phyloP scores from a whole-genome alignment of 1,140 invertebrate genomes.

The Laupala kohalensis region DNA sequence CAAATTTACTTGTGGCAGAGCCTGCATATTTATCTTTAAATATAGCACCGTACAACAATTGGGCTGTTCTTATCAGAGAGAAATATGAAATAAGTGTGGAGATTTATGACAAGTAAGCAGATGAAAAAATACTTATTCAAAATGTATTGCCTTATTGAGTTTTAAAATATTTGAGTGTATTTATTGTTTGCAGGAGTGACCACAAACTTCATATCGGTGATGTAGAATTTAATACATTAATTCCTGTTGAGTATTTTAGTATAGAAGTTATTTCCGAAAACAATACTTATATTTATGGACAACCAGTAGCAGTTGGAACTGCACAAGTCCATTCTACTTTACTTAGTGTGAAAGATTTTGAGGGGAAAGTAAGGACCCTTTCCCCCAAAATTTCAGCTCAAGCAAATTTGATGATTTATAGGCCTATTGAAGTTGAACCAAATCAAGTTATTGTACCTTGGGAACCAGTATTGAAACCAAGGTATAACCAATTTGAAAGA shows the following conservation, averaged over 20 bases:
- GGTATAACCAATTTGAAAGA: too few species aligned
- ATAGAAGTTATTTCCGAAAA: conserved; percentile 47
- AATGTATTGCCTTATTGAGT: too few species aligned
- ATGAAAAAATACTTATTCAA: neutral
- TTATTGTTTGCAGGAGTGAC: conserved; percentile 35
- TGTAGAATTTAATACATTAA: conserved; percentile 41
- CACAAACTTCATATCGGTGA: conserved; percentile 46
- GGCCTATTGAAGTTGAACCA: conserved; percentile 47
- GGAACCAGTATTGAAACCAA: conserved; percentile 47
- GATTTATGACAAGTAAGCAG: conserved; percentile 49
- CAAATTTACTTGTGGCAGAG: conserved; percentile 39
- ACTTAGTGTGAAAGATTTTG: conserved; percentile 23
- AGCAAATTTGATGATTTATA: conserved; percentile 55
- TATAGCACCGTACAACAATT: conserved; percentile 56
- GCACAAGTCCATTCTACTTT: conserved; percentile 43
- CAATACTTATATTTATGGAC: conserved; percentile 56
- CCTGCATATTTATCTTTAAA: conserved; percentile 43
- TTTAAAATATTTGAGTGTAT: neutral
- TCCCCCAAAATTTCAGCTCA: conserved; percentile 35
- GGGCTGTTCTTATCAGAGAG: conserved; percentile 52
- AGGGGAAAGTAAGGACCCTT: conserved; percentile 16
- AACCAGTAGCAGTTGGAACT: conserved; percentile 44
- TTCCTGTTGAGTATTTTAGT: conserved; percentile 47
- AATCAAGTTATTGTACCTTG: conserved; percentile 53
- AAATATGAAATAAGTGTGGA: conserved; percentile 59